Conservation (phyloP, 2,888 invertebrate genomes). For the Dorcus hopei region DNA sequence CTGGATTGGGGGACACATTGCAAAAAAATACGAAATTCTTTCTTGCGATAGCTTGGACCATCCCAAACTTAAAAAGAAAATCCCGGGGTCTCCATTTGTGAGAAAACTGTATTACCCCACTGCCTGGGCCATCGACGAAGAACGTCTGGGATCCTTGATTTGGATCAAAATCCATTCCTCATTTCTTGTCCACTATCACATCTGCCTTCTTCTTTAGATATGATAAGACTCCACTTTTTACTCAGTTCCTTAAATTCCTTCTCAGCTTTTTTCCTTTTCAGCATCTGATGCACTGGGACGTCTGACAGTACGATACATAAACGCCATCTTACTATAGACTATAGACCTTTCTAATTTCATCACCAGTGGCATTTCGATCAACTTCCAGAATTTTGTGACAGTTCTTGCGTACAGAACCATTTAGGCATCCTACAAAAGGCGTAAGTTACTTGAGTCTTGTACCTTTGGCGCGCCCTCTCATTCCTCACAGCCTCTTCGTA, state of each 20-base stretch:
- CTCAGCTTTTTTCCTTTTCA: conserved; percentile 87
- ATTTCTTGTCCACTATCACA: conserved; percentile 91
- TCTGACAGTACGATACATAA: conserved; percentile 92
- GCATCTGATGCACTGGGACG: conserved; percentile 83
- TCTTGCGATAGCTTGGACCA: no score
- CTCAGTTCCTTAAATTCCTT: conserved; percentile 93
- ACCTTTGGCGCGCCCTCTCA: conserved; percentile 79
- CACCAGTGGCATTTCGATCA: conserved; percentile 77
- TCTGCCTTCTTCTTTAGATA: conserved; percentile 86
- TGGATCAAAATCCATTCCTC: conserved; percentile 57
- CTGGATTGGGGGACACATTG: no score
- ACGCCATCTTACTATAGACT: conserved; percentile 68
- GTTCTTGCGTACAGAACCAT: conserved; percentile 86
- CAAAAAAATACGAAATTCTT: no score
- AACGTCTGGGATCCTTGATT: no score
- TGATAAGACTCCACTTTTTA: conserved; percentile 90
- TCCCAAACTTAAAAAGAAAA: no score
- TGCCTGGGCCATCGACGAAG: conserved; percentile 40
- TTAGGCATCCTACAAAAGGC: conserved; percentile 82
- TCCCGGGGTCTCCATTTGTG: no score
- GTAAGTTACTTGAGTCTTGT: conserved; percentile 79
- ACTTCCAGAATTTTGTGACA: conserved; percentile 94
- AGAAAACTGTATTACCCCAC: no score
- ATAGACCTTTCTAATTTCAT: conserved; percentile 96
- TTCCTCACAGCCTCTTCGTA: conserved; percentile 62